phyloP scores from a whole-genome alignment of 2,888 invertebrate species.

The Brenthis hecate region DNA sequence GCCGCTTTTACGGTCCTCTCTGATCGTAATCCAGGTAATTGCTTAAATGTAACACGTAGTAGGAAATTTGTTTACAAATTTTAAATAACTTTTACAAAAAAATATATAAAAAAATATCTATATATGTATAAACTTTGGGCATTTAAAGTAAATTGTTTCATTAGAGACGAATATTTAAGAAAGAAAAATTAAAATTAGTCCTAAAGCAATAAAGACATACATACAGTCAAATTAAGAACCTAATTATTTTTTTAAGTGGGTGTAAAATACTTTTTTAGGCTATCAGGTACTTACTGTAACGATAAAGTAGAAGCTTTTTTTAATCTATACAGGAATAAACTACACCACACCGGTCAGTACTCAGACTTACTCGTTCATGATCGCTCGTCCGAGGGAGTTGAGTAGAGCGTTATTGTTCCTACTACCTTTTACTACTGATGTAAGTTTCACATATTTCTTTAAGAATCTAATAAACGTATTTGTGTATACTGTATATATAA shows the following conservation, averaged over 20 bases:
- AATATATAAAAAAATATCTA: too few species aligned
- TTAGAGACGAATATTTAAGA: too few species aligned
- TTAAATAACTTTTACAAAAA: background rate
- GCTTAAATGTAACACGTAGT: background rate
- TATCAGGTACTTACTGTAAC: too few species aligned
- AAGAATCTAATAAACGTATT: background rate
- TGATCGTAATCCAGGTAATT: constrained; percentile 59
- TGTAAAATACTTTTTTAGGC: too few species aligned
- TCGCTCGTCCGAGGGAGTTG: constrained; percentile 89
- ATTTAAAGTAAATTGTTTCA: too few species aligned
- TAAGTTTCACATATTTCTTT: constrained; percentile 57
- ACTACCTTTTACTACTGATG: constrained; percentile 89
- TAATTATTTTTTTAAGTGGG: too few species aligned
- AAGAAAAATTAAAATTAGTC: too few species aligned
- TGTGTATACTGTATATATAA: background rate
- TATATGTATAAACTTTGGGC: too few species aligned
- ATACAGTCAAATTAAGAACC: too few species aligned
- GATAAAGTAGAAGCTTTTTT: background rate
- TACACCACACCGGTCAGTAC: constrained; percentile 90
- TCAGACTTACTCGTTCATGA: constrained; percentile 90
- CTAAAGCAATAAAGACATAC: too few species aligned
- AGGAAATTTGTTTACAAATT: background rate
- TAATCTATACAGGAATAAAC: constrained; percentile 80
- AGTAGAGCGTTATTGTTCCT: constrained; percentile 92
- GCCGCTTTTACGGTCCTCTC: constrained; percentile 65